Evolutionary conservation across 2,113 vertebrate genomes (phyloP), one percentile per base, ranked within the genome.

Genomic region (Neodontobutis hainanensis): DNA sequence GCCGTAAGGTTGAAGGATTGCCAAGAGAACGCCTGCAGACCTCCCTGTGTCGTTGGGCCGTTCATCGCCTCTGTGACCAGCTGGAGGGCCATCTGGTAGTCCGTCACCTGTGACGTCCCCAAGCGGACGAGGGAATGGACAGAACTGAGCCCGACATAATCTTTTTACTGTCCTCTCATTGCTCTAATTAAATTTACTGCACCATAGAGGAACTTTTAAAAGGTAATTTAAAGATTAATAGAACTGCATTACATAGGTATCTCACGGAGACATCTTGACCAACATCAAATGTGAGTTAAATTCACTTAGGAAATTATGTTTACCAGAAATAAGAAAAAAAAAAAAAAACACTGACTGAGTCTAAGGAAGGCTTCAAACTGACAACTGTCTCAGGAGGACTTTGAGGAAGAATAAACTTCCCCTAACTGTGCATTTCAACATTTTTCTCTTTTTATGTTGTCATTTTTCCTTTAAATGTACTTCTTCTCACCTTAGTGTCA

Each of bases 11-110:
- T 96, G 85, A 96, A 97, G 3, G 19, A 66, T 3, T 12, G 82
- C 95, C 95, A 96, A 40, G 79, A 91, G 89, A 96, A 96, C 14
- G 91, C 89, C 0, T 87, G 94, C 40, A 96, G 93, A 0, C 92
- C 95, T 0, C 87, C 92, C 78, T 95, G 93, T 0, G 93, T 94
- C 0, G 95, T 93, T 44, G 95, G 95, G 0, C 94, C 95, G 0
- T 92, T 97, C 66, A 97, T 89, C 12, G 94, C 94, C 0, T 94
- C 80, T 1, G 94, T 90, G 0, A 74, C 90, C 81, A 94, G 93
- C 0, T 85, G 79, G 1, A 87, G 84, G 1, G 94, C 94, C 83
- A 95, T 91, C 47, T 88, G 87, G 83, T 94, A 91, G 70, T 97
- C 95, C 0, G 95, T 90, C 73, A 97, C 94, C 95, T 96, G 84